phyloP scores from a whole-genome alignment of 1,140 invertebrate genomes.

The Brachionus manjavacas region DNA sequence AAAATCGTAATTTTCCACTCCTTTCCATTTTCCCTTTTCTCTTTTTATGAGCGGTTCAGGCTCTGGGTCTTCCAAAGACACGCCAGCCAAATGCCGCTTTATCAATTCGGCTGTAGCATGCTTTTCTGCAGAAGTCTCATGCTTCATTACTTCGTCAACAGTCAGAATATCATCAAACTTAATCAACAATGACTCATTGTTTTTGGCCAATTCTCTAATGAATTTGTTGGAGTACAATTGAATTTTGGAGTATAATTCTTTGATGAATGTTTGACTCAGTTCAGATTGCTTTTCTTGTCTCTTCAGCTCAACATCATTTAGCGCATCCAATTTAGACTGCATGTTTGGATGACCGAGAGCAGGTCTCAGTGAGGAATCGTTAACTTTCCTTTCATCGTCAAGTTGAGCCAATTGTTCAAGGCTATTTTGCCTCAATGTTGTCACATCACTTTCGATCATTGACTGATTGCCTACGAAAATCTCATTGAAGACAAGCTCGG shows the following conservation, averaged over 20 bases:
- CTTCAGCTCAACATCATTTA: background rate
- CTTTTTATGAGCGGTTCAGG: background rate
- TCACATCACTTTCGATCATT: background rate
- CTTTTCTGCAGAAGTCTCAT: slow-evolving; percentile 32
- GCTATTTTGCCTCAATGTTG: background rate
- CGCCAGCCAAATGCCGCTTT: slow-evolving; percentile 9
- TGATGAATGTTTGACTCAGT: background rate
- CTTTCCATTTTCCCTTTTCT: slow-evolving; percentile 38
- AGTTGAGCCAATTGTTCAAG: background rate
- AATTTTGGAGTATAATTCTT: background rate
- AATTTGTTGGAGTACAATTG: background rate
- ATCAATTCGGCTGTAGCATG: background rate
- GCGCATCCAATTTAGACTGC: background rate
- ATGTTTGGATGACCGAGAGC: slow-evolving; percentile 16
- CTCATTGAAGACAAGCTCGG: background rate
- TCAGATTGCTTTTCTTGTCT: background rate
- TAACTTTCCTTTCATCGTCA: background rate
- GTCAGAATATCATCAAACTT: slow-evolving; percentile 37
- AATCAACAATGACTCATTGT: slow-evolving; percentile 1
- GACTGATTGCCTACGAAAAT: background rate
- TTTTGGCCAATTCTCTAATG: slow-evolving; percentile 4
- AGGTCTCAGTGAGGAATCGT: background rate
- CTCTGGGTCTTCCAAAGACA: slow-evolving; percentile 25
- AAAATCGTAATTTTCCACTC: slow-evolving; percentile 17
- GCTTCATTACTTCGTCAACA: slow-evolving; percentile 34